These are phyloP conservation scores for Pampus argenteus DNA, from an alignment of 2,797 vertebrate species.

Conservation along the genomic window DNA sequence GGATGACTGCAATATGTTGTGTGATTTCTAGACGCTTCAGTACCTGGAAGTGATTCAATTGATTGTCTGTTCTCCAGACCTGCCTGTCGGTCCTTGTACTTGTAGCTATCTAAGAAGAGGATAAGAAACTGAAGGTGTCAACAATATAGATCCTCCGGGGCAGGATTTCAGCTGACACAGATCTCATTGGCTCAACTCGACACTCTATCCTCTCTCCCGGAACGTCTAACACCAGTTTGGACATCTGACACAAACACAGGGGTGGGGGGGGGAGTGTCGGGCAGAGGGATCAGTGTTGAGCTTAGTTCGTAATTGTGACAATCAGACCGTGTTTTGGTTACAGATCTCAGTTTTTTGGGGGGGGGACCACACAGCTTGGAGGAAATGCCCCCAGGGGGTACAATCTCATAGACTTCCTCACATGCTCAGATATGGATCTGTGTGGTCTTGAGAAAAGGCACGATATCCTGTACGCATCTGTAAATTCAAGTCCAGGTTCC, in stretches of 20 bases:
- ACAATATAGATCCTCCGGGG: constrained; percentile 24
- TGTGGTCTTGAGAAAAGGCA: constrained; percentile 41
- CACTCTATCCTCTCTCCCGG: not conserved
- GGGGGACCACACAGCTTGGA: constrained; percentile 58
- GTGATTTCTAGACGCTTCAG: not conserved
- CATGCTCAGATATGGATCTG: constrained; percentile 22
- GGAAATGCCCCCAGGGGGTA: constrained; percentile 32
- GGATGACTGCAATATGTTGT: no score
- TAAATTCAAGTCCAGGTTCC: constrained; percentile 13
- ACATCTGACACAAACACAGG: constrained; percentile 16
- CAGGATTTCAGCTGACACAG: constrained; percentile 38
- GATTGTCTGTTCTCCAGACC: not conserved
- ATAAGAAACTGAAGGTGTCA: constrained; percentile 4
- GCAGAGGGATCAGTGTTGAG: constrained; percentile 36
- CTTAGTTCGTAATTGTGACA: constrained; percentile 43
- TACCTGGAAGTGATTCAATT: not conserved
- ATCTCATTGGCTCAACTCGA: constrained; percentile 15
- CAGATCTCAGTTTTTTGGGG: constrained; percentile 23
- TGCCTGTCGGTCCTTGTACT: not conserved
- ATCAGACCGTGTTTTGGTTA: constrained; percentile 53
- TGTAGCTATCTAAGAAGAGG: not conserved
- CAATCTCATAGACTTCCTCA: constrained; percentile 25
- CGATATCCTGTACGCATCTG: not conserved
- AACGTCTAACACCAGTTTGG: constrained; percentile 31
- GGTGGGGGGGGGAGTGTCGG: constrained; percentile 11